Evolutionary conservation across 2,113 vertebrate genomes (phyloP), one percentile per base, ranked within the genome.

Genomic region (Elanoides forficatus): DNA sequence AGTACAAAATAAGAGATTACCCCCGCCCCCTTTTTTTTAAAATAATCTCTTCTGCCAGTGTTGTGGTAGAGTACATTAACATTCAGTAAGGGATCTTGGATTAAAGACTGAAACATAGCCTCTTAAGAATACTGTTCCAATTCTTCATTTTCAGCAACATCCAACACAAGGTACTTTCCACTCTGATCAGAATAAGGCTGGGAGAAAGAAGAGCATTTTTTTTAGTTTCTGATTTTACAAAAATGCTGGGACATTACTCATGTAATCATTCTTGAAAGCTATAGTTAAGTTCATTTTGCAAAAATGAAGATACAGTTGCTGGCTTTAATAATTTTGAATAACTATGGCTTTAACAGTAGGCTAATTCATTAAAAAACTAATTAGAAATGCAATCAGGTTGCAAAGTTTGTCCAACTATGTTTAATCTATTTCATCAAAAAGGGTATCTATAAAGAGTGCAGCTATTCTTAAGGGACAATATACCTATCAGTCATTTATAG

Each of bases 371-470:
- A 97, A 93, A 95, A 97, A 97, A 56, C 87, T 91, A 95, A 97
- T 96, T 96, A 97, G 86, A 85, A 90, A 97, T 67, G 83, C 91
- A 97, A 97, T 97, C 92, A 96, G 47, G 90, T 90, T 95, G 82
- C 63, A 92, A 97, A 96, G 74, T 96, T 92, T 96, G 82, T 83
- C 95, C 94, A 95, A 94, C 74, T 91, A 83, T 34, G 14, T 95
- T 93, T 95, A 94, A 97, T 88, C 91, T 96, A 93, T 53, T 97
- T 96, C 62, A 96, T 92, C 93, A 96, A 74, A 93, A 95, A 95
- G 55, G 79, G 12, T 72, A 67, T 18, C 92, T 96, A 86, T 73
- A 96, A 96, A 56, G 84, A 94, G 90, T 63, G 34, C 90, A 72
- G 36, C 30, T 92, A 93, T 93, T 95, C 96, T 92, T 86, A 88